These are phyloP conservation scores for Martes martes DNA, from an alignment of 2,113 vertebrate genomes.

Conservation along the genomic window DNA sequence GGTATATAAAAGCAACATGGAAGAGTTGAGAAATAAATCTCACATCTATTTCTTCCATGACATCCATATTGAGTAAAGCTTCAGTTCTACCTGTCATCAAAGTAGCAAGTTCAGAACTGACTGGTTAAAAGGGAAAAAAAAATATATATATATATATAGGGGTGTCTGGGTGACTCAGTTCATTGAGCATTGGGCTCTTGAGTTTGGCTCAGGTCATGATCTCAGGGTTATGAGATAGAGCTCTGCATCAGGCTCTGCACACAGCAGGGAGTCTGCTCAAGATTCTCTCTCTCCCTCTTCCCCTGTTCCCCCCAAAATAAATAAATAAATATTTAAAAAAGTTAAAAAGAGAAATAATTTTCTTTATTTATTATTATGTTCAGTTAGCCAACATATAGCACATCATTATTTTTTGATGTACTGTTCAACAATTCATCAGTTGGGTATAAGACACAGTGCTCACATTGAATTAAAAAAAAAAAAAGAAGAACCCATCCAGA, in stretches of 20 bases:
- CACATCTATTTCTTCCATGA: background rate
- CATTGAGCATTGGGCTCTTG: background rate
- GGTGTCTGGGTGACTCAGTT: too few relatives aligned
- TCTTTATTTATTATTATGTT: too few relatives aligned
- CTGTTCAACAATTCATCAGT: too few relatives aligned
- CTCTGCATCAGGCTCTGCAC: background rate
- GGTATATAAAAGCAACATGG: background rate
- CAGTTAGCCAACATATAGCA: too few relatives aligned
- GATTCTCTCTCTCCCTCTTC: background rate
- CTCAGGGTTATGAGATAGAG: background rate
- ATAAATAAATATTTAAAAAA: background rate
- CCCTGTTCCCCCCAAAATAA: background rate
- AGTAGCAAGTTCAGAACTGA: constrained; percentile 73
- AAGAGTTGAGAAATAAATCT: background rate
- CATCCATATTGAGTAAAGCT: constrained; percentile 53
- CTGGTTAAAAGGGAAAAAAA: constrained; percentile 63
- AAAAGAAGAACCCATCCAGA: too few relatives aligned
- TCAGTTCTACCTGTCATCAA: constrained; percentile 67
- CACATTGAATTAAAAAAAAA: too few relatives aligned
- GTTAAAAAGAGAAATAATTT: background rate
- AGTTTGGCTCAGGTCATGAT: background rate
- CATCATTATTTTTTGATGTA: too few relatives aligned
- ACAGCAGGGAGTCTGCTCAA: background rate
- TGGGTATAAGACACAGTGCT: too few relatives aligned
- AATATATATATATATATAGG: too few relatives aligned